Percentiles rank a stretch among this genome's conserved stretches.
Conservation (phyloP, 2,888 invertebrate species). For the Chymomyza fuscimana region DNA sequence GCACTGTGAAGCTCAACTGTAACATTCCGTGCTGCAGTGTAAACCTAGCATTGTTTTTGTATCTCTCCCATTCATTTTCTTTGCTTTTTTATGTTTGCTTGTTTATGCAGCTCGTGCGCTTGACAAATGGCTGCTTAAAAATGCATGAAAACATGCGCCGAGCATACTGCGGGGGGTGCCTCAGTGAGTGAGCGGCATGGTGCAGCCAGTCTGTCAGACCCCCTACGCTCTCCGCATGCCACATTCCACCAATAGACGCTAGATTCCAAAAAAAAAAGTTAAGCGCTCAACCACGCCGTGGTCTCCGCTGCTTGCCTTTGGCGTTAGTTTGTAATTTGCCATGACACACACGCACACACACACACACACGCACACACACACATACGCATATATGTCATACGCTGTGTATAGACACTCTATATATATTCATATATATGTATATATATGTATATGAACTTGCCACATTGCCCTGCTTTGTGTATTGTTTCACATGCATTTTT, state of each 20-base stretch:
- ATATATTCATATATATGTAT: neutral
- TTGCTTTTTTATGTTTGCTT: neutral
- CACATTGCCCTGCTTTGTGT: neutral
- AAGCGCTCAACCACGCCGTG: neutral
- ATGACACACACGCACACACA: neutral
- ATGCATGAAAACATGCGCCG: slow-evolving; percentile 55
- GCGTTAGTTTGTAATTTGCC: slow-evolving; percentile 7
- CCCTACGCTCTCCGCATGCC: neutral
- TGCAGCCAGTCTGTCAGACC: neutral
- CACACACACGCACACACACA: neutral
- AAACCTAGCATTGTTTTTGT: neutral
- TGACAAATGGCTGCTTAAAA: slow-evolving; percentile 69
- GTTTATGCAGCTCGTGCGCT: slow-evolving; percentile 24
- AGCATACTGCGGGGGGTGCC: neutral
- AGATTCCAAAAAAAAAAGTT: slow-evolving; percentile 8
- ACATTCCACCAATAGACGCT: neutral
- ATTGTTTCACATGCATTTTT: neutral
- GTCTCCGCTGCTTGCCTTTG: neutral
- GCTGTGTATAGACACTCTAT: neutral
- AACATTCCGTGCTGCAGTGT: no score
- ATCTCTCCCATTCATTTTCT: neutral
- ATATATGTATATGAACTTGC: neutral
- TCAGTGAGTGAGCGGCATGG: neutral
- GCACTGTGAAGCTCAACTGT: no score
- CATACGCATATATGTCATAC: neutral